Percentiles rank a stretch among this genome's conserved stretches.
Evolutionary conservation across 1,140 invertebrate genomes (phyloP).

Genomic region (Meloidogyne chitwoodi): DNA sequence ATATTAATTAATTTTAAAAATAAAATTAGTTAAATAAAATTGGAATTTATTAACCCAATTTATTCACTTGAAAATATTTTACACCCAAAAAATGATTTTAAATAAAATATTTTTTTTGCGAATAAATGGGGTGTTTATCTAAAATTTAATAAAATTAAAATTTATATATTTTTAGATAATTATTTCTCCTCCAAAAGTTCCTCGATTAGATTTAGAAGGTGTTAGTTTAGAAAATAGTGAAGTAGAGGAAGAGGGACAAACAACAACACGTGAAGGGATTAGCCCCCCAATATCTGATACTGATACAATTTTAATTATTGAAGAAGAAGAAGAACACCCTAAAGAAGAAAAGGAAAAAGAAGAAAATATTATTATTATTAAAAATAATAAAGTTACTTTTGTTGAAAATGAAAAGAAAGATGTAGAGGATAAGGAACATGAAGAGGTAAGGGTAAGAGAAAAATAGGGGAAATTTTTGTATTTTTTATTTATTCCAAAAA

Average conservation of each 20-base stretch:
- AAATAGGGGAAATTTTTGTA: too few relatives aligned
- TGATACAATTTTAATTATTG: slow-evolving; percentile 12
- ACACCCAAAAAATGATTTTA: too few relatives aligned
- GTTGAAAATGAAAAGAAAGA: background rate
- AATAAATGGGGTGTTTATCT: too few relatives aligned
- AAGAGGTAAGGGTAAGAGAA: background rate
- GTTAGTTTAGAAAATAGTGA: background rate
- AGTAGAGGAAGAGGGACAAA: background rate
- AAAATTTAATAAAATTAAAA: too few relatives aligned
- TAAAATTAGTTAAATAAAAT: background rate
- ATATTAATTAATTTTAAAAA: background rate
- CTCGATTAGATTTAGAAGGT: background rate
- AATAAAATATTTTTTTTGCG: too few relatives aligned
- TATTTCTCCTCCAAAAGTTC: too few relatives aligned
- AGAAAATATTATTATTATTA: background rate
- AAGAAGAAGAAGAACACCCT: background rate
- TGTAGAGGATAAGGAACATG: background rate
- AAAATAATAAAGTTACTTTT: background rate
- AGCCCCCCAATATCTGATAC: background rate
- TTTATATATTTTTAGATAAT: too few relatives aligned
- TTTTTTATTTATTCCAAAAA: background rate
- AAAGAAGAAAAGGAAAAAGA: background rate
- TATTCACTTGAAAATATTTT: too few relatives aligned
- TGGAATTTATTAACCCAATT: background rate
- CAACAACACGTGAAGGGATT: background rate